A percentile compares a stretch with the other conserved stretches of the same genome.
These are phyloP conservation scores for Platichthys flesus DNA, from an alignment of 2,113 vertebrate species.

Conservation along the genomic window DNA sequence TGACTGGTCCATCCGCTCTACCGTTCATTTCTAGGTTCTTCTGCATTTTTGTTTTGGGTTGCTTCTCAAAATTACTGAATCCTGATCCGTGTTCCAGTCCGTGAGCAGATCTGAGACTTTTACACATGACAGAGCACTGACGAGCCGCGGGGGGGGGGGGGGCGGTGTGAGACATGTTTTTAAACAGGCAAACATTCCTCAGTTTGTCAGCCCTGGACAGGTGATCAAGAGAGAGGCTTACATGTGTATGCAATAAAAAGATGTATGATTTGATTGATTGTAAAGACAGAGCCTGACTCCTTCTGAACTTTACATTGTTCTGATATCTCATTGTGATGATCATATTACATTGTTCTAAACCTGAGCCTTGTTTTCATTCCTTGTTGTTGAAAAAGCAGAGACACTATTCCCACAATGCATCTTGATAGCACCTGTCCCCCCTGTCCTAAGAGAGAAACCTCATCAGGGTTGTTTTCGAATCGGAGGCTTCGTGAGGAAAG, in stretches of 20 bases:
- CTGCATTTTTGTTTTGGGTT: slow-evolving; percentile 9
- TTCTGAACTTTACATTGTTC: slow-evolving; percentile 21
- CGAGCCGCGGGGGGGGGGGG: not conserved
- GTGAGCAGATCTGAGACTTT: slow-evolving; percentile 21
- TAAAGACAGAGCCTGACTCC: slow-evolving; percentile 22
- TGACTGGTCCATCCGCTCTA: not conserved
- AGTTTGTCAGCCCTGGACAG: not conserved
- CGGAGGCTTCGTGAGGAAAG: no score
- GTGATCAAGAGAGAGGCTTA: slow-evolving; percentile 13
- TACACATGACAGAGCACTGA: slow-evolving; percentile 10
- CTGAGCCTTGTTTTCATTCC: slow-evolving; percentile 32
- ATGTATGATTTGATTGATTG: slow-evolving; percentile 40
- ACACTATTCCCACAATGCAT: no score
- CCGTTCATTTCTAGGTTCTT: no score
- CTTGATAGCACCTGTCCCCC: not conserved
- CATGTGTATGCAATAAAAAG: slow-evolving; percentile 69
- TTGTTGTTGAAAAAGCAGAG: no score
- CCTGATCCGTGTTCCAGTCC: not conserved
- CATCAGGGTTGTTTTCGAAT: no score
- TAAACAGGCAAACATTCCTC: slow-evolving; percentile 18
- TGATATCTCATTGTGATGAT: slow-evolving; percentile 22
- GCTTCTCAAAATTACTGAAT: not conserved
- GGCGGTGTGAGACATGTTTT: slow-evolving; percentile 27
- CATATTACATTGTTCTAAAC: slow-evolving; percentile 27
- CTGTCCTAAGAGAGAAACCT: no score